phyloP scores from a whole-genome alignment of 2,113 vertebrate species.

The Zingel zingel region DNA sequence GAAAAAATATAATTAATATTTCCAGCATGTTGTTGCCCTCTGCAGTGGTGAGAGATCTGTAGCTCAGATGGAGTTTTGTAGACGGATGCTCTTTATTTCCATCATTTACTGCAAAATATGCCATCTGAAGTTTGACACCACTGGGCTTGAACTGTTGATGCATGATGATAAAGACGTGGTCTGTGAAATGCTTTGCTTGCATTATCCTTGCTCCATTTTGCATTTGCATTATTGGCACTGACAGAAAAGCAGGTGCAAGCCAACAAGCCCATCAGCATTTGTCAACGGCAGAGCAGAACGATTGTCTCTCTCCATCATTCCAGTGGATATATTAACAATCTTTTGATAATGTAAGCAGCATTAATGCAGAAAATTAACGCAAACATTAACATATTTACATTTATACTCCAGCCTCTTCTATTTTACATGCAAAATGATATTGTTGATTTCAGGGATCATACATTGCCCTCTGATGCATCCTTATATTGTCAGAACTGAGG shows the following conservation, averaged over 20 bases:
- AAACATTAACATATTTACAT: background rate
- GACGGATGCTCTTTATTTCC: slow-evolving; percentile 4
- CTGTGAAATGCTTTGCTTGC: slow-evolving; percentile 6
- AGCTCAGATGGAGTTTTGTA: background rate
- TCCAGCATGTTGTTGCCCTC: background rate
- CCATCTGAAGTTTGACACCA: slow-evolving; percentile 4
- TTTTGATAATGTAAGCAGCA: background rate
- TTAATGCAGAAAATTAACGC: background rate
- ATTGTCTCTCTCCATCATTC: slow-evolving; percentile 1
- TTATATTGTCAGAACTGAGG: slow-evolving; percentile 38
- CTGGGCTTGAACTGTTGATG: slow-evolving; percentile 4
- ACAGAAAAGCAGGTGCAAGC: slow-evolving; percentile 1
- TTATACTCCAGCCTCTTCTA: too few relatives aligned
- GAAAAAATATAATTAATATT: background rate
- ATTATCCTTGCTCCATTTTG: slow-evolving; percentile 13
- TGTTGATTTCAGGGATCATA: slow-evolving; percentile 14
- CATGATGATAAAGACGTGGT: slow-evolving; percentile 10
- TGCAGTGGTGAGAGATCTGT: background rate
- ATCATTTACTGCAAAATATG: background rate
- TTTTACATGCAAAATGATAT: slow-evolving; percentile 10
- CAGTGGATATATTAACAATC: background rate
- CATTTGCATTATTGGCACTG: slow-evolving; percentile 18
- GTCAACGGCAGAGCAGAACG: slow-evolving; percentile 2
- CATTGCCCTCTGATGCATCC: slow-evolving; percentile 8
- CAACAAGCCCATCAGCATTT: slow-evolving; percentile 30